Conservation (phyloP, 2,113 vertebrate genomes). For the Physeter macrocephalus region DNA sequence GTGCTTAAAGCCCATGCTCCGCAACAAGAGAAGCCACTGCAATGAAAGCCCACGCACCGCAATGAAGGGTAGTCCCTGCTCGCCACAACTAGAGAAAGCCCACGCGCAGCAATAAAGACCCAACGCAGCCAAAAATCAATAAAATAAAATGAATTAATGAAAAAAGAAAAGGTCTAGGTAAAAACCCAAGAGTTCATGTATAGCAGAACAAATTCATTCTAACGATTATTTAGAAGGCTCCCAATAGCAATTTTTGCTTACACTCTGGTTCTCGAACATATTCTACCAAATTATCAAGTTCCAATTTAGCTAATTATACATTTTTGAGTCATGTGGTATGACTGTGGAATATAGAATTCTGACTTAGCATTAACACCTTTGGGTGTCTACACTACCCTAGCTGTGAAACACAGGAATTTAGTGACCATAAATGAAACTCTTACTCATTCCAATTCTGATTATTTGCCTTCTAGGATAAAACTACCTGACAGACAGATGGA, state of each 20-base stretch:
- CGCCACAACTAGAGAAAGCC: too few relatives aligned
- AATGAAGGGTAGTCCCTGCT: too few relatives aligned
- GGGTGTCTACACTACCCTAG: neutral
- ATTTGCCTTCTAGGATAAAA: neutral
- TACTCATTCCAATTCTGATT: neutral
- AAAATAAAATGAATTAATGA: too few relatives aligned
- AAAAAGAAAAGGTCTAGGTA: neutral
- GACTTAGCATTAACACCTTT: neutral
- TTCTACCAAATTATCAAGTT: neutral
- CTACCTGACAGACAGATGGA: neutral
- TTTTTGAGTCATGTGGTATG: neutral
- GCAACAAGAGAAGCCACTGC: too few relatives aligned
- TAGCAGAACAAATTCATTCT: neutral
- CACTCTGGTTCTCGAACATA: neutral
- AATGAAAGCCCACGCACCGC: too few relatives aligned
- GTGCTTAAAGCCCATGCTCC: too few relatives aligned
- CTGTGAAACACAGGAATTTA: neutral
- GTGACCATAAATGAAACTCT: neutral
- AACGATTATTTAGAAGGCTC: neutral
- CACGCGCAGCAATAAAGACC: too few relatives aligned
- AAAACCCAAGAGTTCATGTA: neutral
- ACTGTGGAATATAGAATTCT: neutral
- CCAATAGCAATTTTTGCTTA: neutral
- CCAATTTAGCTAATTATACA: neutral
- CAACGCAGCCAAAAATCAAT: too few relatives aligned